Conservation (phyloP, 2,113 vertebrate genomes). For the Chaetops frenatus region DNA sequence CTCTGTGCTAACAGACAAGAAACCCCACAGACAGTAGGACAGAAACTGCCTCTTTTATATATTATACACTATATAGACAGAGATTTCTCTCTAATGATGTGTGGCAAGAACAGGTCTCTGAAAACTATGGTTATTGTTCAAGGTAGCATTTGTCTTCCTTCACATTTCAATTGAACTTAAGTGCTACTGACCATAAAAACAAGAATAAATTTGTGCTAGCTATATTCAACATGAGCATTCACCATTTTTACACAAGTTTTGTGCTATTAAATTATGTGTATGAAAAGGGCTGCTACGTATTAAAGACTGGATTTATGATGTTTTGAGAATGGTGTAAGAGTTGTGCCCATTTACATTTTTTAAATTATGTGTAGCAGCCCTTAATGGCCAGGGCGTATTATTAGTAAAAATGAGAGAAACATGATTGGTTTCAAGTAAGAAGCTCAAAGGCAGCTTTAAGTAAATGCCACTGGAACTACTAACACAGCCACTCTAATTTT, state of each 20-base stretch:
- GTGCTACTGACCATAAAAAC: not conserved
- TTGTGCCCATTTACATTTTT: not conserved
- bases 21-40: not conserved
- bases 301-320: not conserved
- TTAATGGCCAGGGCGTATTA: not conserved
- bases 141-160: not conserved
- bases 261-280: not conserved
- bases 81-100: not conserved
- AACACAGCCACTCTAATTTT: not conserved
- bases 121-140: not conserved
- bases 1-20: not conserved
- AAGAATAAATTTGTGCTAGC: not conserved
- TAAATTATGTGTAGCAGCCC: not conserved
- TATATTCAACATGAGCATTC: not conserved
- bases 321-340: not conserved
- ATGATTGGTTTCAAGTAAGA: not conserved
- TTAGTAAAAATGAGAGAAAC: not conserved
- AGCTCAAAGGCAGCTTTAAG: not conserved
- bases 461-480: not conserved
- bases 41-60: not conserved
- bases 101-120: not conserved
- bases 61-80: not conserved
- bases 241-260: not conserved
- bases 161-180: not conserved
- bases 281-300: not conserved